Evolutionary conservation across 2,888 invertebrate genomes (phyloP).

Genomic region (Gari tellinella): DNA sequence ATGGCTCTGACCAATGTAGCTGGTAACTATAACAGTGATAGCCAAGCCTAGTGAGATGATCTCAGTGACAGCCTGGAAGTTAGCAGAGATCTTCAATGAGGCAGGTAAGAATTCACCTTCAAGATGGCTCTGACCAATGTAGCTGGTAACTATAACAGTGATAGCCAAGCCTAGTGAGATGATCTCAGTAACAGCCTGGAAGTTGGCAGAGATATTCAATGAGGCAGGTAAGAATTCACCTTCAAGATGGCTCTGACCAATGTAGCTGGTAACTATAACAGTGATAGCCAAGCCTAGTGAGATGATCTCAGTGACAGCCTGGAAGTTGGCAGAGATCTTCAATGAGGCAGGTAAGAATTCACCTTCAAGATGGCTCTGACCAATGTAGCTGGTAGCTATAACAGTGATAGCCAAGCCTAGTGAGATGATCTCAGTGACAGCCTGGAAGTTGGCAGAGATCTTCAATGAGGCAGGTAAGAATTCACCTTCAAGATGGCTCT

Average conservation of each 20-base stretch:
- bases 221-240: slow-evolving; percentile 85
- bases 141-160: slow-evolving; percentile 84
- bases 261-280: too few relatives aligned
- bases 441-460: slow-evolving; percentile 85
- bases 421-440: slow-evolving; percentile 86
- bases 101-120: slow-evolving; percentile 86
- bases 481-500: slow-evolving; percentile 86
- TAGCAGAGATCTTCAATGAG: slow-evolving; percentile 85
- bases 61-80: slow-evolving; percentile 86
- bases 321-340: slow-evolving; percentile 85
- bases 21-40: slow-evolving; percentile 86
- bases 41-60: slow-evolving; percentile 87
- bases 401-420: slow-evolving; percentile 87
- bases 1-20: slow-evolving; percentile 86
- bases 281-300: slow-evolving; percentile 87
- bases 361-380: slow-evolving; percentile 87
- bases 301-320: slow-evolving; percentile 86
- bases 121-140: slow-evolving; percentile 87
- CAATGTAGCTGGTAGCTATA: slow-evolving; percentile 84
- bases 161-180: slow-evolving; percentile 87
- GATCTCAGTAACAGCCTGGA: slow-evolving; percentile 86
- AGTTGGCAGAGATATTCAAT: slow-evolving; percentile 85
- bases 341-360: slow-evolving; percentile 85
- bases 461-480: slow-evolving; percentile 85
- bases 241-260: too few relatives aligned